A percentile compares a stretch with the other conserved stretches of the same genome.
These are phyloP conservation scores for Diplogasteroides magnus DNA, from an alignment of 1,140 invertebrate species.

Conservation along the genomic window DNA sequence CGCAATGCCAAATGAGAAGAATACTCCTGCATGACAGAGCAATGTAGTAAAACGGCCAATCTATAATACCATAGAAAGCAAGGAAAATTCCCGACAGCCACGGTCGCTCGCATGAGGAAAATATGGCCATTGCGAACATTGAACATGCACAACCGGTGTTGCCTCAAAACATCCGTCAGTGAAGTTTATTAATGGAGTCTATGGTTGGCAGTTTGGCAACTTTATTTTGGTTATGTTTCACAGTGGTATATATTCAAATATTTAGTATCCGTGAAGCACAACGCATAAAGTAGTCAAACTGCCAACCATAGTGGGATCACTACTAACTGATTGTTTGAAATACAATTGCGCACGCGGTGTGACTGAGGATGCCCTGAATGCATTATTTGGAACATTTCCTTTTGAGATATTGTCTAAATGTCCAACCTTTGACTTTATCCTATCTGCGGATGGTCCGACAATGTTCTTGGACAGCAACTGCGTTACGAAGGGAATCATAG, in stretches of 20 bases:
- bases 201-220: not conserved
- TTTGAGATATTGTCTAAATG: not conserved
- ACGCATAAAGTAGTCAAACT: not conserved
- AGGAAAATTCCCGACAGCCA: not conserved
- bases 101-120: not conserved
- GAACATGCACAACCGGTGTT: not conserved
- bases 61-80: not conserved
- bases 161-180: not conserved
- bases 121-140: not conserved
- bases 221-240: not conserved
- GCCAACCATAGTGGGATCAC: not conserved
- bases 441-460: not conserved
- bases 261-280: not conserved
- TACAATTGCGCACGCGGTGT: not conserved
- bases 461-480: constrained; percentile 14
- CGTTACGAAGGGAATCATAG: constrained; percentile 12
- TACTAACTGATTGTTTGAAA: not conserved
- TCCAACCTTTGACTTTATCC: not conserved
- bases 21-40: too few relatives aligned
- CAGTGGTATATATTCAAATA: not conserved
- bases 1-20: too few relatives aligned
- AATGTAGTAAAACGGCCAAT: too few relatives aligned
- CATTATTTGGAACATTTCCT: not conserved
- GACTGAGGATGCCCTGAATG: not conserved
- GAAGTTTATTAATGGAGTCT: too few relatives aligned